These are phyloP conservation scores for Ceratina japonica DNA, from an alignment of 1,140 invertebrate species.

Conservation along the genomic window DNA sequence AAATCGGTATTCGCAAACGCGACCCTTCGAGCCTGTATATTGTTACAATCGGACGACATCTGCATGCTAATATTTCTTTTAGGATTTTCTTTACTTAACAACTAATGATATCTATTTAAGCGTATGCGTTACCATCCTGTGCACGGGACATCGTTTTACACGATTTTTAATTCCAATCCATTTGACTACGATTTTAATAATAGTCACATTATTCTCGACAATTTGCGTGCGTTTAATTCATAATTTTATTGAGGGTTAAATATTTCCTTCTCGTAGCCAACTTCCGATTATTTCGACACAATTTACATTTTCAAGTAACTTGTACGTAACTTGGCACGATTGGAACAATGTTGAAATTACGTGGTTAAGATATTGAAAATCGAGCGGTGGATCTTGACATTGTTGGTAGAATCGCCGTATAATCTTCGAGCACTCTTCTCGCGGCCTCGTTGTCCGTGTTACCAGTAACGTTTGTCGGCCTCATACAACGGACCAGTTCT, in stretches of 20 bases:
- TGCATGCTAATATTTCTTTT: constrained; percentile 6
- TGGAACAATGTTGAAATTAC: not conserved
- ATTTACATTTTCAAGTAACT: not conserved
- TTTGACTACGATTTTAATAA: not conserved
- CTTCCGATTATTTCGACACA: not conserved
- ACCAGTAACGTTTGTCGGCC: constrained; percentile 25
- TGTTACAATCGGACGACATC: constrained; percentile 28
- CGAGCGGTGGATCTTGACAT: constrained; percentile 29
- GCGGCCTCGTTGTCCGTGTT: constrained; percentile 45
- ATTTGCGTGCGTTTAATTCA: not conserved
- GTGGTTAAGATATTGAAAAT: constrained; percentile 13
- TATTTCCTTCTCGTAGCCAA: not conserved
- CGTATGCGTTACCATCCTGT: constrained; percentile 1
- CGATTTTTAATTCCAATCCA: not conserved
- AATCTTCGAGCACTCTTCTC: constrained; percentile 53
- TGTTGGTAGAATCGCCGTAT: constrained; percentile 29
- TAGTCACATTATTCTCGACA: not conserved
- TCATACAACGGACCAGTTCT: constrained; percentile 59
- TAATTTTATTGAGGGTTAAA: constrained; percentile 4
- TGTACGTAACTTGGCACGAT: too few species aligned
- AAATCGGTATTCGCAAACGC: constrained; percentile 12
- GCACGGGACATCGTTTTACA: not conserved
- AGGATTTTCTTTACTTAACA: not conserved
- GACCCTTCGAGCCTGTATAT: constrained; percentile 37
- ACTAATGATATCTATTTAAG: constrained; percentile 7